phyloP scores from a whole-genome alignment of 2,797 vertebrate genomes.

The Garrulus glandarius region DNA sequence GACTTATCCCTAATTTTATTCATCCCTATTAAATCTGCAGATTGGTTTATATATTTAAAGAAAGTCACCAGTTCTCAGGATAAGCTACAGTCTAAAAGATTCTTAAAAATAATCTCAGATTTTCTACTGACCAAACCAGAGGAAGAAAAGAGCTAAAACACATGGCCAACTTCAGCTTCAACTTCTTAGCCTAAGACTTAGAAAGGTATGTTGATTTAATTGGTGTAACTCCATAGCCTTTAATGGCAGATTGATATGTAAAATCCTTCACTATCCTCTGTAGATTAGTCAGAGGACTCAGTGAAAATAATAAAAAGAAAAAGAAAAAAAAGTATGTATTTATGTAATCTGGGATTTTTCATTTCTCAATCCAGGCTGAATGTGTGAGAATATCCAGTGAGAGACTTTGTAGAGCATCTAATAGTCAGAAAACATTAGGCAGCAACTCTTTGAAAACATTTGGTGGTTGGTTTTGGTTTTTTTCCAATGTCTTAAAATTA shows the following conservation, averaged over 20 bases:
- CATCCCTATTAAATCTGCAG: neutral
- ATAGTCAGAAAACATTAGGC: neutral
- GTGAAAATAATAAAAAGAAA: neutral
- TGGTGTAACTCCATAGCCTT: neutral
- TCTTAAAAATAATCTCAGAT: neutral
- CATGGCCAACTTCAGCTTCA: neutral
- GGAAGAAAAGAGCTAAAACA: neutral
- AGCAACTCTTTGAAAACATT: neutral
- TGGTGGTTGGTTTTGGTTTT: accelerated
- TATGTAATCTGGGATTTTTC: neutral
- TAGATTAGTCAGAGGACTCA: neutral
- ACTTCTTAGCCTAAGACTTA: neutral
- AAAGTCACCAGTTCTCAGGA: neutral
- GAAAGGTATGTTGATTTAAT: neutral
- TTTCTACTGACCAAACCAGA: neutral
- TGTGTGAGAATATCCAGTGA: neutral
- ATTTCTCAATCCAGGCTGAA: neutral
- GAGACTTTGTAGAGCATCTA: neutral
- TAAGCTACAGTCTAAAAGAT: neutral
- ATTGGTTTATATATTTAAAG: neutral
- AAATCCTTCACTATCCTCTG: neutral
- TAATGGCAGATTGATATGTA: neutral
- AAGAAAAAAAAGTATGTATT: neutral
- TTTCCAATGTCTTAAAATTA: neutral
- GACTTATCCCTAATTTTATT: neutral